Base-by-base conservation (phyloP, 2,888 invertebrate genomes). In the Trissonchulus sp. region DNA sequence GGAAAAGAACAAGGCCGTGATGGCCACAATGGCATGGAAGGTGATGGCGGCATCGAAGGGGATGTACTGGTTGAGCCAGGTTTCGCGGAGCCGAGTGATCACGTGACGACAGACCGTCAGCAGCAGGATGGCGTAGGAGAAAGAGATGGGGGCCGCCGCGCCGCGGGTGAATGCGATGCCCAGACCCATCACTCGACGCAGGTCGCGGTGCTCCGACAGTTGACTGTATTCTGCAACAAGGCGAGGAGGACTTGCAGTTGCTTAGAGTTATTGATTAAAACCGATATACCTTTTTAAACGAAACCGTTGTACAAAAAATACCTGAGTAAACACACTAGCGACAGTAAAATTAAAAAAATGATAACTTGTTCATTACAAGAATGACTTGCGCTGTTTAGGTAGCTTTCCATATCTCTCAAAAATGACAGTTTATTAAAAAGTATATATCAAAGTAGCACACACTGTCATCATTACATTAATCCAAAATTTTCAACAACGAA, bases 21-120 rank as follows among this genome's bases (percentile, higher is more conserved):
- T 92, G 0, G 96, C 97, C 0, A 93, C 94, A 74, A 97, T 94
- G 87, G 96, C 96, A 86, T 97, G 97, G 85, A 97, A 97, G 83
- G 94, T 94, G 74, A 97, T 94, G 82, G 96, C 94, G 0, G 95
- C 92, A 85, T 97, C 96, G 33, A 95, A 85, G 0, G 95, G 95
- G 75, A 94, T 93, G 85, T 93, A 95, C 82, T 95, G 94, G 81
- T 94, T 94, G 74, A 95, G 90, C 69, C 93, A 92, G 82, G 94
- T 93, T 83, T 95, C 94, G 86, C 97, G 93, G 2, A 96, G 87
- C 84, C 94, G 93, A 0, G 96, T 97, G 76, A 96, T 87, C 33
- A 96, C 88, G 86, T 97, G 96, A 30, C 91, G 86, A 1, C 94
- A 95, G 1, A 84, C 83, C 1, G 96, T 96, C 34, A 97, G 86